Evolutionary conservation across 2,797 vertebrate genomes (phyloP).

Genomic region (Oophaga sylvatica): DNA sequence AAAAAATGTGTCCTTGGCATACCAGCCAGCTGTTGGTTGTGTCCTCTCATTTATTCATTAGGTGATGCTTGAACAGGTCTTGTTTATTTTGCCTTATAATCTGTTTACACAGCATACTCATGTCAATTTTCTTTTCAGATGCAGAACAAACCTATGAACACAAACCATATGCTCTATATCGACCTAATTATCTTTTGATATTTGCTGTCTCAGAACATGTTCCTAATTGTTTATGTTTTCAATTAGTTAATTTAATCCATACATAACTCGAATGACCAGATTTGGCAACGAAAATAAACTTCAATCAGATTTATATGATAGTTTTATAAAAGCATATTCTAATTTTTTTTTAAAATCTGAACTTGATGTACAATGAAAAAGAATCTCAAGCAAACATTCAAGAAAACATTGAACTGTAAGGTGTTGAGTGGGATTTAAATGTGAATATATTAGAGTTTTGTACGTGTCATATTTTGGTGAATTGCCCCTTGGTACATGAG

Average conservation of each 20-base stretch:
- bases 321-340: neutral
- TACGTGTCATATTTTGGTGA: too few relatives aligned
- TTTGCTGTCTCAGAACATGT: neutral
- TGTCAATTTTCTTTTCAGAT: conserved; percentile 46
- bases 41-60: conserved; percentile 45
- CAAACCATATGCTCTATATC: conserved; percentile 41
- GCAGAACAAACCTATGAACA: conserved; percentile 17
- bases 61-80: conserved; percentile 51
- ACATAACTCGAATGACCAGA: neutral
- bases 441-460: too few relatives aligned
- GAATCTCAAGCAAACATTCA: neutral
- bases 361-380: neutral
- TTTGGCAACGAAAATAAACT: neutral
- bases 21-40: conserved; percentile 51
- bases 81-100: conserved; percentile 50
- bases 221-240: conserved; percentile 21
- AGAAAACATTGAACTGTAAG: too few relatives aligned
- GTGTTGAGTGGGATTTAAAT: too few relatives aligned
- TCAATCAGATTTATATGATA: neutral
- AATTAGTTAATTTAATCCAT: neutral
- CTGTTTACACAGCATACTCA: conserved; percentile 49
- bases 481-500: too few relatives aligned
- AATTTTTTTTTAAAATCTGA: neutral
- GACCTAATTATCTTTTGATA: conserved; percentile 30
- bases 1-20: conserved; percentile 34